Percentiles rank a stretch among this genome's conserved stretches.
Evolutionary conservation across 2,797 vertebrate species (phyloP).

Genomic region (Sciurus carolinensis): DNA sequence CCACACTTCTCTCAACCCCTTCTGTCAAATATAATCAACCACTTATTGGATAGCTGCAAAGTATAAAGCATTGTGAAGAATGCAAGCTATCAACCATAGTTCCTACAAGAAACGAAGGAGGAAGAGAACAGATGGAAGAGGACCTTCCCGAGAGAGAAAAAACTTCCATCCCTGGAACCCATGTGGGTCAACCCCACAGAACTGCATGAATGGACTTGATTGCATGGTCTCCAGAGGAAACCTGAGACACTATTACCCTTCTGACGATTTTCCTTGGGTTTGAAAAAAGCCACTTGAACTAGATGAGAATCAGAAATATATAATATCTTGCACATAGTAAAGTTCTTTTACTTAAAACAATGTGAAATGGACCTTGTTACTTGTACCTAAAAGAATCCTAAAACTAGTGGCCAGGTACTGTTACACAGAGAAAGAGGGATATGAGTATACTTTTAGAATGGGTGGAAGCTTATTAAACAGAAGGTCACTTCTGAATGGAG

Average conservation of each 20-base stretch:
- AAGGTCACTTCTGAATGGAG: neutral
- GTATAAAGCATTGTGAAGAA: neutral
- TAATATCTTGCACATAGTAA: neutral
- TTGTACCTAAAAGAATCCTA: neutral
- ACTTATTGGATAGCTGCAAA: neutral
- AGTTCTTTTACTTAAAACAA: conserved; percentile 29
- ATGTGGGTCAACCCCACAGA: neutral
- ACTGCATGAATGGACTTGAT: neutral
- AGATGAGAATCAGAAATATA: conserved; percentile 9
- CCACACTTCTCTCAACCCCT: neutral
- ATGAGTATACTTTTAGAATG: neutral
- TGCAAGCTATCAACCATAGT: neutral
- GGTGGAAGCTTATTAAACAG: neutral
- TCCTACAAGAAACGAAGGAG: neutral
- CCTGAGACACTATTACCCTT: neutral
- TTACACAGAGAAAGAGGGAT: neutral
- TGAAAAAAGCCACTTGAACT: neutral
- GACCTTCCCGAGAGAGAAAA: neutral
- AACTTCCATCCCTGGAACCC: neutral
- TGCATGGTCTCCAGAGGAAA: neutral
- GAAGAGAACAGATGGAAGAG: neutral
- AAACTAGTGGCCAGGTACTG: neutral
- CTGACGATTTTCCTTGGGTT: neutral
- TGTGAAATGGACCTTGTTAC: neutral
- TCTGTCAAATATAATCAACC: conserved; percentile 35